A percentile compares a stretch with the other conserved stretches of the same genome.
Evolutionary conservation across 2,888 invertebrate genomes (phyloP).

Genomic region (Glaucopsyche alexis): DNA sequence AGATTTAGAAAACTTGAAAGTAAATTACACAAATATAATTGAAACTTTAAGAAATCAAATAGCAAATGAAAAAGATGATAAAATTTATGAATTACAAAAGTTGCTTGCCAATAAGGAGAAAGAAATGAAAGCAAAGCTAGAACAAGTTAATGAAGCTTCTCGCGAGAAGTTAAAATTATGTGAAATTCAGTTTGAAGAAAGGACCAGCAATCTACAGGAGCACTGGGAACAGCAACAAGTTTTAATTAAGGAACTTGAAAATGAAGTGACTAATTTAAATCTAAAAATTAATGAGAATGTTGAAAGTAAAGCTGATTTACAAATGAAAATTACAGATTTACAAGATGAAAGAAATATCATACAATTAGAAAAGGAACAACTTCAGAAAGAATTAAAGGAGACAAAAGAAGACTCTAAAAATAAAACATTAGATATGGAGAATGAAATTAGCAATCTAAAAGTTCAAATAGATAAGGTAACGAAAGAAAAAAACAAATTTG

Average conservation of each 20-base stretch:
- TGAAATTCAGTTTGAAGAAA: slow-evolving; percentile 74
- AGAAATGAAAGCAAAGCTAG: slow-evolving; percentile 72
- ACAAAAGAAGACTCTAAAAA: slow-evolving; percentile 63
- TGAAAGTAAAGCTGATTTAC: slow-evolving; percentile 54
- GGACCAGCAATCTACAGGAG: slow-evolving; percentile 61
- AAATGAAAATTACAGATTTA: slow-evolving; percentile 55
- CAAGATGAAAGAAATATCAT: slow-evolving; percentile 57
- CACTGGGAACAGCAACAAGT: slow-evolving; percentile 61
- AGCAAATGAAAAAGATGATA: slow-evolving; percentile 60
- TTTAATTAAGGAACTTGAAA: slow-evolving; percentile 57
- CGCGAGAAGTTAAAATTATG: slow-evolving; percentile 67
- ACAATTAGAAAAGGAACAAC: slow-evolving; percentile 50
- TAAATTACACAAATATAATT: slow-evolving; percentile 57
- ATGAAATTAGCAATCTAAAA: slow-evolving; percentile 65
- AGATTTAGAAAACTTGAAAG: slow-evolving; percentile 63
- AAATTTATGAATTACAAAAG: slow-evolving; percentile 58
- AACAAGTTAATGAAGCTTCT: slow-evolving; percentile 70
- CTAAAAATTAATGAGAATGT: slow-evolving; percentile 53
- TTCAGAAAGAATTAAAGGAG: slow-evolving; percentile 54
- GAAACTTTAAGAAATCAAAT: slow-evolving; percentile 60
- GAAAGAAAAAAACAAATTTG: slow-evolving; percentile 78
- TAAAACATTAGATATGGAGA: slow-evolving; percentile 64
- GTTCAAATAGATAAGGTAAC: slow-evolving; percentile 65
- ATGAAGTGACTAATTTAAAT: slow-evolving; percentile 60
- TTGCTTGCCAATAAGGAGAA: slow-evolving; percentile 58